Evolutionary conservation across 2,888 invertebrate genomes (phyloP), one percentile per base, ranked within the genome.

Genomic region (Arge pagana): DNA sequence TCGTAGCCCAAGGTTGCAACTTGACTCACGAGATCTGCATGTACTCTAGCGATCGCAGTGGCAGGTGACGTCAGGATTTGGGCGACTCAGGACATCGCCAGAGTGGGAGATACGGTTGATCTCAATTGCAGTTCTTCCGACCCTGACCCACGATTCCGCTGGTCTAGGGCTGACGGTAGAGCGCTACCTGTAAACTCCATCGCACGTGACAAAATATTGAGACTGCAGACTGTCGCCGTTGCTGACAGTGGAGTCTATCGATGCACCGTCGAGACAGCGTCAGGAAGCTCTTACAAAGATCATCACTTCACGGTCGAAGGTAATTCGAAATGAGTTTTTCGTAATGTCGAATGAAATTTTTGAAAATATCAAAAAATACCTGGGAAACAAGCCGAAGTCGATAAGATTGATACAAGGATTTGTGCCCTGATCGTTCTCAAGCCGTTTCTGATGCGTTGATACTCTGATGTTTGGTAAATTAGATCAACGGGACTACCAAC

Each of bases 181-280:
- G 53, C 71, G 1, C 69, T 89, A 15, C 85, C 84, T 0, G 68
- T 78, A 41, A 85, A 87, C 65, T n/a, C n/a, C n/a, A n/a, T n/a
- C n/a, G 81, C 85, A 48, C 78, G 80, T 55, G 81, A 81, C 16
- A 77, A 79, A 35, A 74, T 82, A 41, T 71, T 90, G 35, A 79
- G 84, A 56, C 81, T 90, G 42, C 76, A 74, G 2, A 79, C 81
- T 56, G 81, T 87, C 1, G 76, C 78, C 49, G 74, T 80, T 3
- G 82, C 82, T 50, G 87, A 90, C 72, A 82, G 82, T 21, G 90
- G 89, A 33, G 74, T 80, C 4, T 90, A 90, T 70, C 78, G 83
- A 33, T 90, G 90, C 67, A 82, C 82, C 52, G 87, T 85, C 1
- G 71, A 77, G 48, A 82, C 82, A 18, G 64, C 70, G 4, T 79